Percentiles rank a stretch among this genome's conserved stretches.
Conservation (phyloP, 2,888 invertebrate species). For the Cybosia mesomella region DNA sequence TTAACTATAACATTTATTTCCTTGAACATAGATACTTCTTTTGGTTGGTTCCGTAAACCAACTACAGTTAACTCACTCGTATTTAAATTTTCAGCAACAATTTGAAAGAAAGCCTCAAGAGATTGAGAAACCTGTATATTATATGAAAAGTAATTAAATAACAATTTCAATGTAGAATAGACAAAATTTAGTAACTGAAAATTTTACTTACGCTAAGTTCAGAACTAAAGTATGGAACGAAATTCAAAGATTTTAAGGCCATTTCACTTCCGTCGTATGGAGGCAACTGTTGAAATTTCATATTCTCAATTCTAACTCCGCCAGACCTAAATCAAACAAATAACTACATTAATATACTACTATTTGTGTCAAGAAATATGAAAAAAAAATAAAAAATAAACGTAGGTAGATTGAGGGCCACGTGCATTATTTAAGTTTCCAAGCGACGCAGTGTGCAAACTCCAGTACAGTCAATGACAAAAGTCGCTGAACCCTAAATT, state of each 20-base stretch:
- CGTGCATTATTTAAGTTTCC: neutral
- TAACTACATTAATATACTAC: neutral
- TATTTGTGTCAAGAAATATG: neutral
- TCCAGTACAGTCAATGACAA: neutral
- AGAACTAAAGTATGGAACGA: conserved; percentile 15
- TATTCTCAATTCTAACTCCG: conserved; percentile 52
- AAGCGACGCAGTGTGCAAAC: neutral
- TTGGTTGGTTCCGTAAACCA: neutral
- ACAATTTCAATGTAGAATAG: neutral
- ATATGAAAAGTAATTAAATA: neutral
- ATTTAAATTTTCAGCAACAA: neutral
- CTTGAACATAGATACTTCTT: neutral
- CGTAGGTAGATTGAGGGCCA: neutral
- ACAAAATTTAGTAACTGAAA: neutral
- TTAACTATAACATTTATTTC: conserved; percentile 32
- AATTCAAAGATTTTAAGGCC: conserved; percentile 20
- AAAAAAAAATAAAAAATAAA: neutral
- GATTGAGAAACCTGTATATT: neutral
- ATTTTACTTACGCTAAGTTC: neutral
- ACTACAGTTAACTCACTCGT: neutral
- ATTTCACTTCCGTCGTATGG: conserved; percentile 24
- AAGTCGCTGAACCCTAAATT: no score
- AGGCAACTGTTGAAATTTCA: conserved; percentile 43
- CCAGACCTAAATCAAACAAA: conserved; percentile 52
- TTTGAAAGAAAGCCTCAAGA: neutral